Base-by-base conservation (phyloP, 92 coral and sea anemone species). In the Porites evermanni region DNA sequence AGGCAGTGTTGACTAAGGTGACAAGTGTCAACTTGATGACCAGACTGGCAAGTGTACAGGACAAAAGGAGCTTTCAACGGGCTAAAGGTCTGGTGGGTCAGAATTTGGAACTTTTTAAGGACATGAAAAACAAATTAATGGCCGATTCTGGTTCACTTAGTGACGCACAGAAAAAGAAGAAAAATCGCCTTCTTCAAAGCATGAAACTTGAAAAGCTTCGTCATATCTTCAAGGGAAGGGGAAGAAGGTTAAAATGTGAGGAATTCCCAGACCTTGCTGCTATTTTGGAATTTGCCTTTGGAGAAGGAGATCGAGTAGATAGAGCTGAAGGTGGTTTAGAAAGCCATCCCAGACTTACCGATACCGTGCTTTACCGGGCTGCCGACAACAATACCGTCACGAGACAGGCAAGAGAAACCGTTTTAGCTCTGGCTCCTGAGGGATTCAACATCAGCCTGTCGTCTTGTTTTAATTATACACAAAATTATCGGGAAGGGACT, bases 231-330 rank as follows among this genome's bases (percentile, higher is more conserved):
- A n/a, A 64, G 44, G 44, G 44, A 38, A 38, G 44, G 44, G 44
- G 44, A 38, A 38, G 44, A 38, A 3, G 44, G 44, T 70, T 94
- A 0, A 87, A 89, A 61, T 70, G 81, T 18, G 89, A 94, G 60
- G 92, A 89, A 61, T 92, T 89, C 72, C 94, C 95, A 60, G 92
- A 92, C 64, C 91, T 89, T 19, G 82, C 92, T 13, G 90, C 89
- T 7, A 73, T 94, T 24, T 68, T 94, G 29, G 98, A 91, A 53
- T 89, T 83, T 76, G 78, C 84, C 2, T 91, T 94, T 72, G 93
- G 93, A 4, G 89, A 79, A 56, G 89, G 77, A 26, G 92, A 84
- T 61, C 66, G 89, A 6, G 67, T 91, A 32, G 84, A 83, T 60
- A 63, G 90, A 29, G 84, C 79, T 7, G 91, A 84, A 0, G 94